Evolutionary conservation across 2,888 invertebrate species (phyloP), one percentile per base, ranked within the genome.

Genomic region (Pandemis cinnamomeana): DNA sequence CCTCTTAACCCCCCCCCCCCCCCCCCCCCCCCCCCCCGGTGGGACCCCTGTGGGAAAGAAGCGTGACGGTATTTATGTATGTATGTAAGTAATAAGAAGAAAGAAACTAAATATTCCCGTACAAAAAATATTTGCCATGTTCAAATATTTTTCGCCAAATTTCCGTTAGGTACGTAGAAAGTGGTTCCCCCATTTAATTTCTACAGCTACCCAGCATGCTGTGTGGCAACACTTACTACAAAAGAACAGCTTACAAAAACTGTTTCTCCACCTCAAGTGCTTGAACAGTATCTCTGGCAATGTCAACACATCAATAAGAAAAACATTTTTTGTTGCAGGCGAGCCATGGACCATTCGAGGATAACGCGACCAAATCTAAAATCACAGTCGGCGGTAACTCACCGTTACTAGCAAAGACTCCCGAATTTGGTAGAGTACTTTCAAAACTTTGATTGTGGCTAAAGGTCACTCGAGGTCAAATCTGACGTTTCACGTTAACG

Each of bases 371-470:
- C 71, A 74, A 66, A 71, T 71, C 15, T 71, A 70, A 66, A 60
- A 48, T 27, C 51, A 69, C 13, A 53, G 8, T 36, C n/a, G 51
- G 51, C 69, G 60, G 73, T 15, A 60, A 69, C 64, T 69, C 64
- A 41, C 0, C 51, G 48, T 66, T 60, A 20, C 15, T 15, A 13
- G 7, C 13, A 36, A n/a, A 20, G 5, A 58, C 36, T 55, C 51
- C 62, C 62, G 8, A 67, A 74, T 36, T 55, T 27, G 10, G 70
- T 27, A 60, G 70, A 15, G 70, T 46, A n/a, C 60, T 51, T 70
- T 66, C 72, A 82, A 77, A 80, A 80, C 82, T 75, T 76, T 82
- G 79, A 81, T 86, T 86, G 85, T 84, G 67, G 76, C 72, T 78
- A 78, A 79, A 79, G 83, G 80, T 79, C 79, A 77, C 48, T n/a